phyloP scores from a whole-genome alignment of 1,140 invertebrate species.

The Diabrotica undecimpunctata region DNA sequence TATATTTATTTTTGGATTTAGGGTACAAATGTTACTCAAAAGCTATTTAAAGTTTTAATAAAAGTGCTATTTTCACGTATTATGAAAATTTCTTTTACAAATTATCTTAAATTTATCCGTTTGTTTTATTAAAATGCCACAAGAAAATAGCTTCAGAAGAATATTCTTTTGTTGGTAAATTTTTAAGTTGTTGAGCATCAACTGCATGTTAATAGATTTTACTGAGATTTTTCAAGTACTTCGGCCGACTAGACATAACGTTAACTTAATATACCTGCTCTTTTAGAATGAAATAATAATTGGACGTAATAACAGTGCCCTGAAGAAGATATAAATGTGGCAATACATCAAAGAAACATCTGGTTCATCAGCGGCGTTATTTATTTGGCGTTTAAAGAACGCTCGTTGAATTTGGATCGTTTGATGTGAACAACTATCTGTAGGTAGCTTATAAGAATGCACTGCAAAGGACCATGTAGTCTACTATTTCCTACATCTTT shows the following conservation, averaged over 20 bases:
- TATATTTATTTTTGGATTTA: too few relatives aligned
- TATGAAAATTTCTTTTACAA: too few relatives aligned
- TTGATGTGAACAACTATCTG: neutral
- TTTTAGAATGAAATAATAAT: constrained; percentile 11
- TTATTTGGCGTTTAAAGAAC: constrained; percentile 2
- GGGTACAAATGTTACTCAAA: too few relatives aligned
- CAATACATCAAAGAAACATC: constrained; percentile 20
- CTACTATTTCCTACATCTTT: too few relatives aligned
- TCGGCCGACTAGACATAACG: neutral
- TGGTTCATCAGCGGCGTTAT: constrained; percentile 8
- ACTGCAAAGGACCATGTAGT: neutral
- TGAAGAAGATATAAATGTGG: constrained; percentile 10
- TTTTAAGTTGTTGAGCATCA: too few relatives aligned
- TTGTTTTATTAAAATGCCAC: too few relatives aligned
- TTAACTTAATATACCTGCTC: neutral
- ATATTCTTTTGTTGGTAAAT: too few relatives aligned
- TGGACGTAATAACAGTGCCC: constrained; percentile 7
- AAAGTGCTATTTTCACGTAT: too few relatives aligned
- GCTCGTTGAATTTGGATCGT: neutral
- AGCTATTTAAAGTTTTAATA: too few relatives aligned
- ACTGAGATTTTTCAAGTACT: neutral
- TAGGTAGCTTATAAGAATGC: neutral
- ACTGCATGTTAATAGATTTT: too few relatives aligned
- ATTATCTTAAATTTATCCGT: too few relatives aligned
- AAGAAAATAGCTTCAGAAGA: too few relatives aligned